Evolutionary conservation across 2,888 invertebrate species (phyloP).

Genomic region (Oscheius onirici): DNA sequence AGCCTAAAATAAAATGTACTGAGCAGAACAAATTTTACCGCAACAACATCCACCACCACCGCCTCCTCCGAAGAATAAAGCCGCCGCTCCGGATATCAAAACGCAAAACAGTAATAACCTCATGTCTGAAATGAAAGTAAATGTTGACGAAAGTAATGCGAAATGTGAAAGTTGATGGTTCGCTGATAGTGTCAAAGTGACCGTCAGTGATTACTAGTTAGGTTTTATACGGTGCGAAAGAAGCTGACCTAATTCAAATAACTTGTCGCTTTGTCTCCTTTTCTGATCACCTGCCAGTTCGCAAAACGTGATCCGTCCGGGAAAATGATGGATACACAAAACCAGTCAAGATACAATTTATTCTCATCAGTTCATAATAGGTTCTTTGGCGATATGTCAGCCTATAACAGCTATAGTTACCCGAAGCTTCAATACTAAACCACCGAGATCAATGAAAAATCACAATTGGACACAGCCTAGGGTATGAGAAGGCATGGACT

Average conservation of each 20-base stretch:
- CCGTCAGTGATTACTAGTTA: neutral
- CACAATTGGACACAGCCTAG: neutral
- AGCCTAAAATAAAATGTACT: neutral
- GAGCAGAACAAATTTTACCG: constrained; percentile 27
- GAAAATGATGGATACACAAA: no score
- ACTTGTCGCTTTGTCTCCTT: constrained; percentile 13
- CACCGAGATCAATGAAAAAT: constrained; percentile 13
- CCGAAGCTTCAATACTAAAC: neutral
- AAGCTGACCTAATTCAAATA: constrained; percentile 31
- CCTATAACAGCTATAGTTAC: neutral
- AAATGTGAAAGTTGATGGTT: constrained; percentile 13
- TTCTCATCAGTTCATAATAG: no score
- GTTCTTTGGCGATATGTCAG: constrained; percentile 8
- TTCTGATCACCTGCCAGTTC: constrained; percentile 13
- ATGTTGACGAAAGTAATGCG: neutral
- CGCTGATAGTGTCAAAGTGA: neutral
- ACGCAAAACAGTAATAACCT: neutral
- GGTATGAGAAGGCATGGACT: no score
- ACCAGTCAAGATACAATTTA: neutral
- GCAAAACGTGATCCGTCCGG: constrained; percentile 9
- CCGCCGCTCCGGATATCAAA: neutral
- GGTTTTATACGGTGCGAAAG: constrained; percentile 13
- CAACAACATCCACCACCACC: constrained; percentile 53
- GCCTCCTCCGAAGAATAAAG: constrained; percentile 39
- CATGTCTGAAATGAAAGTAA: constrained; percentile 9